Percentiles rank a stretch among this genome's conserved stretches.
Conservation (phyloP, 2,113 vertebrate genomes). For the Cichladusa arquata region DNA sequence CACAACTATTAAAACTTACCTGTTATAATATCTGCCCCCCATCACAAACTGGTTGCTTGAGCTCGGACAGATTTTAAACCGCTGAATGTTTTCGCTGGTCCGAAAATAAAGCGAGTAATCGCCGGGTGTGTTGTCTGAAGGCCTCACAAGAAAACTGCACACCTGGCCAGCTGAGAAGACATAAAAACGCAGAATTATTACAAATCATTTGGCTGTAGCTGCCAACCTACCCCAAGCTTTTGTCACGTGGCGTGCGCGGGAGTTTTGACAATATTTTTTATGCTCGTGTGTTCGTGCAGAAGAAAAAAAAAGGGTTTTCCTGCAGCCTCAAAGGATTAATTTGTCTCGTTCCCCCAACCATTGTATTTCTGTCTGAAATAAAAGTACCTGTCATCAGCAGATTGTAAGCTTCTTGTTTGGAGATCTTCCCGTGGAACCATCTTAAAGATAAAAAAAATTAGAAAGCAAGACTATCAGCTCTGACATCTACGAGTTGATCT, state of each 20-base stretch:
- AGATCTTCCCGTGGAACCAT: conserved; percentile 99
- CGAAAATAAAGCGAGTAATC: conserved; percentile 99
- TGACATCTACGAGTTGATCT: neutral
- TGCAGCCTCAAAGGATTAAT: neutral
- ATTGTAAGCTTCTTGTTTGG: conserved; percentile 95
- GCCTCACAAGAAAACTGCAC: conserved; percentile 93
- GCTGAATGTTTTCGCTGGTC: conserved; percentile 96
- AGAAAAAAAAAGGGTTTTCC: neutral
- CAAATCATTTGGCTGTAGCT: neutral
- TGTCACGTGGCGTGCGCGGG: neutral
- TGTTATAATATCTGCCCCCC: conserved; percentile 98
- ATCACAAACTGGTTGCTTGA: conserved; percentile 98
- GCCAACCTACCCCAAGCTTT: neutral
- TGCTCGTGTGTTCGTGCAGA: neutral
- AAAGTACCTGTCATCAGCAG: conserved; percentile 93
- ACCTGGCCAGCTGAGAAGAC: conserved; percentile 87
- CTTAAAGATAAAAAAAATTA: conserved; percentile 74
- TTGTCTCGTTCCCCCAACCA: neutral
- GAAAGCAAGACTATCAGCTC: conserved; percentile 26
- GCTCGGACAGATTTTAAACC: conserved; percentile 98
- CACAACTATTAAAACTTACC: conserved; percentile 72
- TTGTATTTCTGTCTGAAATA: neutral
- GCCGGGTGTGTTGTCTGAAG: conserved; percentile 97
- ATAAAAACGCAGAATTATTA: neutral
- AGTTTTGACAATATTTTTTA: neutral